Evolutionary conservation across 1,140 invertebrate species (phyloP), one percentile per base, ranked within the genome.

Genomic region (Venustaconcha ellipsiformis): DNA sequence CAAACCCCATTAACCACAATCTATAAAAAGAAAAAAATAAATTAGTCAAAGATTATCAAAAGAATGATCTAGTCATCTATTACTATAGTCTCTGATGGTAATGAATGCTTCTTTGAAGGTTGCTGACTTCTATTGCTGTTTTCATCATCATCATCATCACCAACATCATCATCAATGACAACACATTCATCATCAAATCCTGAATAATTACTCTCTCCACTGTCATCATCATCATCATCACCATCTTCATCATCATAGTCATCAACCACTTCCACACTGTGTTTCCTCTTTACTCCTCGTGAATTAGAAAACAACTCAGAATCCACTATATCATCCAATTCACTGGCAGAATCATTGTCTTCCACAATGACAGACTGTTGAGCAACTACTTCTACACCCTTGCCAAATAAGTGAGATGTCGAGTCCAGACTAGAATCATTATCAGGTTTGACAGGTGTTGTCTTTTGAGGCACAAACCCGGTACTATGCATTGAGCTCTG

Each of bases 391-490:
- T 72, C 48, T 20, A 69, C 14, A 69, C 63, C 30, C 15, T 62
- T 60, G 56, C 77, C 55, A 69, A 70, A 68, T 57, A 70, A 69
- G 67, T 66, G 37, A 37, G 70, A 70, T 13, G 78, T 60, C 37
- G 56, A 75, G 57, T 74, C 78, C 26, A 71, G 74, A 72, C 78
- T 76, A 57, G 78, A 80, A 26, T 64, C 66, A 70, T 72, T 66
- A 64, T 30, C 55, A 37, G 78, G 20, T 59, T 79, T 78, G 37
- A 79, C 68, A 60, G 67, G 69, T n/a, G 65, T 67, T 20, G 67
- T 77, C 23, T 59, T 78, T 26, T 76, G 70, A 67, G 86, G 86
- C 2, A 85, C 79, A 76, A 88, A 88, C 14, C 87, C 87, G 57
- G 81, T 82, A 74, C 85, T 87, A 80, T 76, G 80, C n/a, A 74